Evolutionary conservation across 2,888 invertebrate species (phyloP), one percentile per base, ranked within the genome.

Genomic region (Corythucha ciliata): DNA sequence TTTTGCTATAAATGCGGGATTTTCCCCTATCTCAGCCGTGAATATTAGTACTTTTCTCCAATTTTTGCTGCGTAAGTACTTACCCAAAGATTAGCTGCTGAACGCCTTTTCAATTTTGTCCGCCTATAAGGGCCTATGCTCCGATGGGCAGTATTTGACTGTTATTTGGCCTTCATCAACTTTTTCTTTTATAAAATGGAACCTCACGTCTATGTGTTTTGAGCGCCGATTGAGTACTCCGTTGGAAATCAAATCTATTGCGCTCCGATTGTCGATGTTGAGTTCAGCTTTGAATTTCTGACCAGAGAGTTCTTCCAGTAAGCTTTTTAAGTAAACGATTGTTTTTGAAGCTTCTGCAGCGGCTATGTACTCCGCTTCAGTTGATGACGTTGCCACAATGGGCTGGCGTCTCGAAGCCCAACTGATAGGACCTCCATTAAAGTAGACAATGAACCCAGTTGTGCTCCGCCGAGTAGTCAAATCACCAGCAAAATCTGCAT

Each of bases 401-500:
- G 45, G n/a, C 46, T 58, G 54, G 20, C 41, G 34, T 7, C 42
- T 29, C 32, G 52, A 53, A 8, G 50, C 25, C 54, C 55, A 57
- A 2, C 54, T 40, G 22, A 58, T 25, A 25, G 57, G 45, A 1
- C 36, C 54, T 32, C 34, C 36, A 25, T 52, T 54, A 36, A 16
- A 54, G 3, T 44, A 54, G 6, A 59, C 52, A 1, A 63, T 49
- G 1, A 61, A 52, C 12, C 61, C 64, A 27, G 63, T 58, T 10
- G 62, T 64, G 44, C 62, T 64, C n/a, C 65, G 57, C 7, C 64
- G 60, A 18, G 63, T 63, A 26, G 49, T 59, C 24, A 41, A 26
- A 26, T 63, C 63, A 4, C 63, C 63, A 34, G 62, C 65, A 54
- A 63, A 66, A 57, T 68, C 65, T 26, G 66, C 64, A 60, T 68